Evolutionary conservation across 2,888 invertebrate genomes (phyloP), one percentile per base, ranked within the genome.

Genomic region (Tetragnatha montana): DNA sequence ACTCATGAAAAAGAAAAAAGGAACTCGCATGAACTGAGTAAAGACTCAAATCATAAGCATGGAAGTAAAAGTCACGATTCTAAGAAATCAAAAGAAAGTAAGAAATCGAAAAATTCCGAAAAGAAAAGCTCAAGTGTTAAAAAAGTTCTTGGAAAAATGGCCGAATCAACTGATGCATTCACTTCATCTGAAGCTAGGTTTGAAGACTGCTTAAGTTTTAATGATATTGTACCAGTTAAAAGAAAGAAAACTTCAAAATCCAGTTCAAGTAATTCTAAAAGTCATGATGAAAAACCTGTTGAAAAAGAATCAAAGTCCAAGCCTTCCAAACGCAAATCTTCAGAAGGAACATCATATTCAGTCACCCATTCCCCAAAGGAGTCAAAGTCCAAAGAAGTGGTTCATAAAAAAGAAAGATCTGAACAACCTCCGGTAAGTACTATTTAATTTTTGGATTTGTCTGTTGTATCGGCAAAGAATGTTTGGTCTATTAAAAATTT

Each of bases 121-220:
- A 81, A 86, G 75, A 71, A 22, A 49, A 0, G 6, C 17, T 78
- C 70, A n/a, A n/a, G 19, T 8, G 1, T 21, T 4, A 81, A 81
- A 49, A 68, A 80, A 21, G 6, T 47, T 60, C 14, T 87, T 12
- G 35, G 35, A 70, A 10, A 70, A 50, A 81, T 83, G 21, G 49
- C 83, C 49, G 21, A 84, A 35, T 47, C 50, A 8, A 79, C 75
- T 14, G 91, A 91, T 74, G 84, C 68, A 51, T 91, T 91, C 78
- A 91, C 89, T 12, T 74, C 85, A 21, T 91, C 91, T 17, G 89
- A 89, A 69, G 89, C 81, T 10, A 76, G 83, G 60, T 92, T 92
- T 84, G 92, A 92, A 85, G 92, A 91, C 68, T 91, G 91, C 51
- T 90, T 92, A 73, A 91, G 91, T 74, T 87, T 91, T 71, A 91